Base-by-base conservation (phyloP, 2,888 invertebrate genomes). In the Diaphora mendica region DNA sequence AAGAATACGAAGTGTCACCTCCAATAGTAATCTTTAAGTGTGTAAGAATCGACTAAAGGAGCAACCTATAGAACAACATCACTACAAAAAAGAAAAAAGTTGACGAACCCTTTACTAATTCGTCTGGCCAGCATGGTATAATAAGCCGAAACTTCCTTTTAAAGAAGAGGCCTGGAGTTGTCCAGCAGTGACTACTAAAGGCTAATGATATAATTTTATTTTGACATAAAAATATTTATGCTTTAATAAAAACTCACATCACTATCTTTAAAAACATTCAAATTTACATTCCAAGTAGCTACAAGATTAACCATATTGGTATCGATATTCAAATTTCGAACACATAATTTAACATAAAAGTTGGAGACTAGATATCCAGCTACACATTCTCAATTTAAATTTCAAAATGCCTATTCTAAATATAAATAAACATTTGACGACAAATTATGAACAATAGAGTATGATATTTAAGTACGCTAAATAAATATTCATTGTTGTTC, bases 401-500 rank as follows among this genome's bases (percentile, higher is more conserved):
- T 64, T 64, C 64, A 15, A 33, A 64, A 64, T 64, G 8, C 48
- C 23, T 42, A 72, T 70, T 76, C 72, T 51, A 82, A 77, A 84
- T 78, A 77, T 82, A 77, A 82, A 85, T 82, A 62, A 64, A 83
- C 85, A 84, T 83, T 86, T 88, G 85, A 77, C 85, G 88, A 92
- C 91, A 91, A 92, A 92, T 89, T 91, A 91, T 88, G 85, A 93
- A 93, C 93, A 93, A 93, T 93, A 89, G 88, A 79, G 81, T 79
- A 84, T 86, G 79, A 84, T 82, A 89, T 87, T 88, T 89, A 90
- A 87, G 83, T 86, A 88, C 88, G 88, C 88, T 79, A 91, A 92
- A 94, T 95, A 94, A 94, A 95, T 94, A 95, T 95, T 94, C 94
- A 95, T 94, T 88, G 89, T 79, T 85, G 86, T 91, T 89, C 92